Conservation (phyloP, 2,113 vertebrate species). For the Epinephelus moara region DNA sequence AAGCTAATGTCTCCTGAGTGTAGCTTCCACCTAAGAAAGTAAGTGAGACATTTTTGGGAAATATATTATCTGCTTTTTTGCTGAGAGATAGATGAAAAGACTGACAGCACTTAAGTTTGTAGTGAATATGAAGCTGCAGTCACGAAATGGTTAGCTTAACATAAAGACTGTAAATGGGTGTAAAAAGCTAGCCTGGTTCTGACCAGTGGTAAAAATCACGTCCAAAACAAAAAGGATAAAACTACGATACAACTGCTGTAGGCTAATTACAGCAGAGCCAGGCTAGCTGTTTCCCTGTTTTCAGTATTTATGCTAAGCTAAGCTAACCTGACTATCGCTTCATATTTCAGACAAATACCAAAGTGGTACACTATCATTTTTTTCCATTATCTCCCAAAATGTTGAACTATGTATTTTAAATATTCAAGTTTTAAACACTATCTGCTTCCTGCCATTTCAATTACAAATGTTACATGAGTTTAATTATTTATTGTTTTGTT, state of each 20-base stretch:
- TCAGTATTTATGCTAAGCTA: neutral
- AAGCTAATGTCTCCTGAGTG: neutral
- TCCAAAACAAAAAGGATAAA: neutral
- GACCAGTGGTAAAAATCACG: too few relatives aligned
- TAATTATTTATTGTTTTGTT: constrained; percentile 12
- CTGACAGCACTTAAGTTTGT: too few relatives aligned
- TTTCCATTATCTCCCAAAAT: neutral
- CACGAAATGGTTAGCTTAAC: too few relatives aligned
- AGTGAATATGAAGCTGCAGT: too few relatives aligned
- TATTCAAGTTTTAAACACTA: neutral
- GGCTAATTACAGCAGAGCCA: too few relatives aligned
- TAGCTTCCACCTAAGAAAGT: too few relatives aligned
- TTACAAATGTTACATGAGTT: neutral
- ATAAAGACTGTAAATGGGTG: too few relatives aligned
- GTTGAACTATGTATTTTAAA: neutral
- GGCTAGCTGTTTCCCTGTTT: neutral
- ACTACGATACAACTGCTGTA: neutral
- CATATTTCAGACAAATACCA: neutral
- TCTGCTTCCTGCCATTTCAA: neutral
- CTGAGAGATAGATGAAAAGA: too few relatives aligned
- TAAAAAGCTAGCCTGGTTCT: too few relatives aligned
- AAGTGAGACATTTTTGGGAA: too few relatives aligned
- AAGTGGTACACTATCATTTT: neutral
- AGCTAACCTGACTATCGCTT: neutral
- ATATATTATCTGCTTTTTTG: too few relatives aligned